Base-by-base conservation (phyloP, 1,140 invertebrate genomes). In the Listronotus bonariensis region DNA sequence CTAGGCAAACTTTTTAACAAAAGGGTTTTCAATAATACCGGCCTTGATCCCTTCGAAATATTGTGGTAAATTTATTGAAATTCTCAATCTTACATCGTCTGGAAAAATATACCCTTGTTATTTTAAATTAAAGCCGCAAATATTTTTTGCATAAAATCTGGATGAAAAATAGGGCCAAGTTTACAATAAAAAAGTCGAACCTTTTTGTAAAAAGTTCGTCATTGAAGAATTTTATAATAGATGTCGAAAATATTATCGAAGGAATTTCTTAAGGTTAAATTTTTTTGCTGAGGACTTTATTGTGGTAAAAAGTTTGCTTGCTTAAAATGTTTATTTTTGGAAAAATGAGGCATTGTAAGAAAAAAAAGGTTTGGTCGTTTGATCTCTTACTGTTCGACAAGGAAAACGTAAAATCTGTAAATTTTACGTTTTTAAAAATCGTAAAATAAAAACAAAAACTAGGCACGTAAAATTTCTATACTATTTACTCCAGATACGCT, bases 101-200 rank as follows among this genome's bases (percentile, higher is more conserved):
- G 15, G 54, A 57, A 57, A 57, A 57, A 45, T 57, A 45, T 17
- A 40, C 12, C 54, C 54, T 57, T 57, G 54, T 57, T 57, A 57
- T 57, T 57, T 57, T 57, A 57, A 57, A 57, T 15, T 57, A 45
- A 41, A 45, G 54, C 45, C 54, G 54, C 54, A 6, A 41, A 57
- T 41, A 57, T 57, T 57, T 43, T 40, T 57, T 41, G 43, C 43
- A 57, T 57, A 43, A 45, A 57, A 40, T 14, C 40, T 11, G 54
- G 20, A 5, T 54, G 54, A 57, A 45, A 45, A 38, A 45, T 43
- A 38, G 53, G 51, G 53, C 38, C 40, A 38, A 42, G 34, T 34
- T 54, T 41, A 57, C 54, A 57, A 57, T 57, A 26, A 41, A 31
- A 45, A 45, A 17, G 12, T 40, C 18, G 12, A n/a, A 4, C 3